Percentiles rank a stretch among this genome's conserved stretches.
phyloP scores from a whole-genome alignment of 2,113 vertebrate species.

The Chamaetylas fuelleborni region DNA sequence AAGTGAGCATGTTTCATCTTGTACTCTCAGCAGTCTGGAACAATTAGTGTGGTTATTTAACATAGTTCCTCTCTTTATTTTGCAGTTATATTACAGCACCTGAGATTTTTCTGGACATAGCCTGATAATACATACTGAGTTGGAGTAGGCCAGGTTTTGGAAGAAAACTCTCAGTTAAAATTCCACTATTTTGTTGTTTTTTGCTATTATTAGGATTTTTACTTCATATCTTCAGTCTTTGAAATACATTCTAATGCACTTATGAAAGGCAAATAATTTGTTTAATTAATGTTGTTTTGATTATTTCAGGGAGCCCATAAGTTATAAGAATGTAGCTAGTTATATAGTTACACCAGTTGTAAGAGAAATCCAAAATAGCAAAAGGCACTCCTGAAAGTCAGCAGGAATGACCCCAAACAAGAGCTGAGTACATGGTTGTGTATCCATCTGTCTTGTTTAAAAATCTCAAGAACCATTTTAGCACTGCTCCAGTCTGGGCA shows the following conservation, averaged over 20 bases:
- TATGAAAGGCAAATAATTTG: not conserved
- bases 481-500: not conserved
- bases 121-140: not conserved
- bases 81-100: not conserved
- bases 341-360: not conserved
- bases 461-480: not conserved
- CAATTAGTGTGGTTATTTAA: not conserved
- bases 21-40: not conserved
- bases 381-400: not conserved
- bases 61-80: not conserved
- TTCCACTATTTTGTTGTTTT: not conserved
- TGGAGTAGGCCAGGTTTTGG: not conserved
- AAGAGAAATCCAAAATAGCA: not conserved
- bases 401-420: not conserved
- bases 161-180: not conserved
- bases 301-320: not conserved
- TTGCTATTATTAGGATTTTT: not conserved
- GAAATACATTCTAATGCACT: not conserved
- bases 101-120: not conserved
- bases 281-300: not conserved
- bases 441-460: not conserved
- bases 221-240: not conserved
- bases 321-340: not conserved
- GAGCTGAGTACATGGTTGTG: accelerated
- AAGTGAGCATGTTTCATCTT: not conserved